phyloP scores from a whole-genome alignment of 2,113 vertebrate species.

The Amia ocellicauda region DNA sequence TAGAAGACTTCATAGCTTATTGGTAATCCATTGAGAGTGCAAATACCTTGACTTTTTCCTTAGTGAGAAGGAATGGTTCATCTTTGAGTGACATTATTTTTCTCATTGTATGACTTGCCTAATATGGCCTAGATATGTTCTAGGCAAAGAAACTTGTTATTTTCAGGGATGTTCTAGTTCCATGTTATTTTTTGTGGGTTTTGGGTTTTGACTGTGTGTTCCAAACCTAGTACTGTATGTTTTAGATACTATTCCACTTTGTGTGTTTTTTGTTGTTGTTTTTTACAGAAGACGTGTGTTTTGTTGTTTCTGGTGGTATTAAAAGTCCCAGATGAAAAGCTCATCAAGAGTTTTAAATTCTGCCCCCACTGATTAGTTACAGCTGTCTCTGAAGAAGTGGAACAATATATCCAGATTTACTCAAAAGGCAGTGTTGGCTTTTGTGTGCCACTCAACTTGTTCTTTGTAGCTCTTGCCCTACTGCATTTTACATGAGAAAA shows the following conservation, averaged over 20 bases:
- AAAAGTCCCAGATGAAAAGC: background rate
- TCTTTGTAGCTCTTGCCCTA: conserved; percentile 37
- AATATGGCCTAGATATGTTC: too few relatives aligned
- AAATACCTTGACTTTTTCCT: conserved; percentile 1
- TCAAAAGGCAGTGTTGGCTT: background rate
- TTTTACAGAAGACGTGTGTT: background rate
- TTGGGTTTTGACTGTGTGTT: too few relatives aligned
- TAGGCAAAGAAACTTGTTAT: background rate
- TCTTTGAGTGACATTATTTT: background rate
- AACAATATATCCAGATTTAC: background rate
- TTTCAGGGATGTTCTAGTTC: background rate
- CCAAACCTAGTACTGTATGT: background rate
- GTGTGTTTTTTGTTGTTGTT: background rate
- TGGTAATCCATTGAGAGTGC: conserved; percentile 8
- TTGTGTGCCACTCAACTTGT: background rate
- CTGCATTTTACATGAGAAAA: conserved; percentile 48
- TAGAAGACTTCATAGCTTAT: background rate
- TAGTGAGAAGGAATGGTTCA: background rate
- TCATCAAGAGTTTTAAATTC: conserved; percentile 27
- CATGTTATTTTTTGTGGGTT: too few relatives aligned
- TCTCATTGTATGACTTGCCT: too few relatives aligned
- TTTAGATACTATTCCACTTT: too few relatives aligned
- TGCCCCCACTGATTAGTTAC: conserved; percentile 13
- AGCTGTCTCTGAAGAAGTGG: conserved; percentile 14
- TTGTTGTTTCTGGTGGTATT: background rate